Base-by-base conservation (phyloP, 1,140 invertebrate species). In the Drosophila trapezifrons region DNA sequence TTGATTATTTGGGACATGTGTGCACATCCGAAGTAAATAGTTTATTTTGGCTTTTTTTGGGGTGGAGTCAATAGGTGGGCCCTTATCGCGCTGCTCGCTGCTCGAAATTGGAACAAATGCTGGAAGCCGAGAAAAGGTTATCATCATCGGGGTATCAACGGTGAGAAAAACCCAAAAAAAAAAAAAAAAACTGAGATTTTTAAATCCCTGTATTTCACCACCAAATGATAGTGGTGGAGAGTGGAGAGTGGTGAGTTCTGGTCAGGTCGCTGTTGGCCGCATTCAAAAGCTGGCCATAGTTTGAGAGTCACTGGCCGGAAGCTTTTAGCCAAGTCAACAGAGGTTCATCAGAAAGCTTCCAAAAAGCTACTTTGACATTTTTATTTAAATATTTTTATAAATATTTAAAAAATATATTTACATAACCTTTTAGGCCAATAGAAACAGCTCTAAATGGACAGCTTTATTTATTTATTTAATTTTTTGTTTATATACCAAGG, bases 301-400 rank as follows among this genome's bases (percentile, higher is more conserved):
- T 76, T 66, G 40, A 55, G 38, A 59, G 29, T 4, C 32, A 42
- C 18, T 42, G 25, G 9, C 2, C 8, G 8, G 0, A n/a, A 85
- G 81, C 83, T 85, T 82, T 76, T 71, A 87, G 82, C 70, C 78
- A 82, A 85, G 82, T 57, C 83, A 67, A 54, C 42, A 13, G 43
- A 76, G 63, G 66, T 38, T 72, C 2, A 1, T 9, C 9, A 13
- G 18, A 59, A 73, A 60, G 60, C 63, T 55, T 32, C 2, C 12
- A n/a, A 27, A 49, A 52, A 52, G 32, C 45, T 51, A 4, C 2
- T 13, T 15, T 13, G 15, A 59, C 13, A 9, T 3, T 15, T 35
- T 4, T 17, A 25, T 32, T 1, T 6, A 32, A n/a, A 22, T n/a
- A 22, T 17, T 20, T 22, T 22, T 22, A 47, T 8, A 17, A 43